Evolutionary conservation across 2,888 invertebrate genomes (phyloP), one percentile per base, ranked within the genome.

Genomic region (Onthophagus sagittarius): DNA sequence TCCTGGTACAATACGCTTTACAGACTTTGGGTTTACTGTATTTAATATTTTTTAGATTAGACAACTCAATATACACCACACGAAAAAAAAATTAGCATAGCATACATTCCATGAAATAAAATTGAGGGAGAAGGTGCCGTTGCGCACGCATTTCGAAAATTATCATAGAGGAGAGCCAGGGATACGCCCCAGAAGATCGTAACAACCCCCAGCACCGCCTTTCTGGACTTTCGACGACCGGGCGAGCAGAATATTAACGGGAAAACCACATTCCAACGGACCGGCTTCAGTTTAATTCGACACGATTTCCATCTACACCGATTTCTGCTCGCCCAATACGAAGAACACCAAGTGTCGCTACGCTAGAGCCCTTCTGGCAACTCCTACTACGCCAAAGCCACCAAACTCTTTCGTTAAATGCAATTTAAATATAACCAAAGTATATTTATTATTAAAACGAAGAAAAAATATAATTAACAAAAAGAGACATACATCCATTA

Each of bases 181-280:
- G 82, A 80, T 81, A 83, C 83, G 83, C 83, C 83, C 82, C 81
- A 79, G 80, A 76, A 79, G 77, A 79, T 80, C 81, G 83, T 67
- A 82, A 81, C 83, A 83, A 83, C 84, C 84, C 84, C 83, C 83
- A 84, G 84, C 82, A 83, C 84, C 84, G 84, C 84, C 84, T 84
- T 82, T 81, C 81, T 80, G 80, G 82, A 82, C 83, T 82, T 80
- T 79, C 77, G 62, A 13, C 62, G 67, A 78, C 1, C 78, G 82
- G 83, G 82, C 76, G 9, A 62, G n/a, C 79, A 84, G 75, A 77
- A 81, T 5, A 5, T 9, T 7, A 64, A 31, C 33, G 76, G 63
- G 71, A 63, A 62, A 39, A 39, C 23, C 62, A 70, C 76, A 77
- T 77, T 77, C 70, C 71, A 53, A 67, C n/a, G 31, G 4, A 15